phyloP scores from a whole-genome alignment of 2,888 invertebrate genomes.

The Hipparchia sbordonii region DNA sequence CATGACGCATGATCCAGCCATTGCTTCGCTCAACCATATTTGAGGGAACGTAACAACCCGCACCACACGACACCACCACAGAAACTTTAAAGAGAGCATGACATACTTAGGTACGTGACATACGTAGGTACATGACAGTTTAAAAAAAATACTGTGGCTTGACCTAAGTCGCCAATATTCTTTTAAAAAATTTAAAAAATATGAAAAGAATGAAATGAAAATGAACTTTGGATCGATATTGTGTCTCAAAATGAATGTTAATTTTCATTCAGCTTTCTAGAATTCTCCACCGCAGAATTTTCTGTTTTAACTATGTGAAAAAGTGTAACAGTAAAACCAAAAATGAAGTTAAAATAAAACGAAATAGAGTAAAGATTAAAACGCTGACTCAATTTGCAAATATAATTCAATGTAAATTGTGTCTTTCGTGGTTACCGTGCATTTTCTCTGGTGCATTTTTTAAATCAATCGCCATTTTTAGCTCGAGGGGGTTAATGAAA shows the following conservation, averaged over 20 bases:
- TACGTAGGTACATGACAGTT: no score
- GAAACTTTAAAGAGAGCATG: no score
- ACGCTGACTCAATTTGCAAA: slow-evolving; percentile 17
- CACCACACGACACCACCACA: no score
- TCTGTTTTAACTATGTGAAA: not conserved
- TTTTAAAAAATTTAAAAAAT: no score
- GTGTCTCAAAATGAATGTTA: not conserved
- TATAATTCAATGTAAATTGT: slow-evolving; percentile 13
- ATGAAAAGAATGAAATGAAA: no score
- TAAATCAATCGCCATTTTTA: slow-evolving; percentile 6
- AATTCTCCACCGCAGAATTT: not conserved
- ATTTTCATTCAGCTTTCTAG: not conserved
- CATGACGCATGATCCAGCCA: no score
- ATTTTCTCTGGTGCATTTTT: slow-evolving; percentile 11
- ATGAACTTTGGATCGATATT: no score
- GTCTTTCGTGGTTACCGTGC: slow-evolving; percentile 5
- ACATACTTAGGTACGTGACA: no score
- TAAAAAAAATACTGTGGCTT: no score
- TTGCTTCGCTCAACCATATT: no score
- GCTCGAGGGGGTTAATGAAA: not conserved
- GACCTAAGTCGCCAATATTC: no score
- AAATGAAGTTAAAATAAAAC: slow-evolving; percentile 6
- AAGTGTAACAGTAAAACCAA: not conserved
- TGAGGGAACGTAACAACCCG: no score
- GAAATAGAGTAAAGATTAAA: slow-evolving; percentile 10